These are phyloP conservation scores for Tortrix viridana DNA, from an alignment of 2,888 invertebrate genomes.

Conservation along the genomic window DNA sequence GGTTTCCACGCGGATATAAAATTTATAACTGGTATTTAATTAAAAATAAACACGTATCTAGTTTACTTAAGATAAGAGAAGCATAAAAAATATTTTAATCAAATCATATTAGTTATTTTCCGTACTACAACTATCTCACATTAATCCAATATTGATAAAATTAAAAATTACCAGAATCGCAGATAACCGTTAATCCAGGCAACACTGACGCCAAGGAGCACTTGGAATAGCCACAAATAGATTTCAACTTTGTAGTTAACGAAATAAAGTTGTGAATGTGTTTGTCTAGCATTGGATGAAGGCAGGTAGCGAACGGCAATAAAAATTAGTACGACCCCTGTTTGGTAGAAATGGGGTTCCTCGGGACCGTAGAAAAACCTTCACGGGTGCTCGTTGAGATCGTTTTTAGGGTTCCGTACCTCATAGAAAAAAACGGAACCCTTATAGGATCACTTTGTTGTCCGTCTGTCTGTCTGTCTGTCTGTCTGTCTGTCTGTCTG, in stretches of 20 bases:
- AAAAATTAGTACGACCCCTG: slow-evolving; percentile 48
- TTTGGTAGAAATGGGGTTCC: slow-evolving; percentile 40
- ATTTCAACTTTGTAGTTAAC: not conserved
- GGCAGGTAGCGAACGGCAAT: slow-evolving; percentile 49
- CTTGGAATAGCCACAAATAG: not conserved
- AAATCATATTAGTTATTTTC: not conserved
- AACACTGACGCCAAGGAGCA: slow-evolving; percentile 41
- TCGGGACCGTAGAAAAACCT: slow-evolving; percentile 17
- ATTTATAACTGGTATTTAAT: no score
- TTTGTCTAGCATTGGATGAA: slow-evolving; percentile 33
- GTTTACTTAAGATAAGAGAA: not conserved
- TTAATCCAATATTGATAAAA: slow-evolving; percentile 25
- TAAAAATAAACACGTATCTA: no score
- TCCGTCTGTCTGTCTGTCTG: no score
- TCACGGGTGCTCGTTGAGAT: no score
- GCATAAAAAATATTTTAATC: not conserved
- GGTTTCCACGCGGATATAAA: no score
- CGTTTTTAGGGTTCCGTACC: no score
- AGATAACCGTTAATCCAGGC: slow-evolving; percentile 44
- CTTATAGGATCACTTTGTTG: no score
- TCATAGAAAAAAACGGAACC: no score
- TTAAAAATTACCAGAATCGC: slow-evolving; percentile 1
- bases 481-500: no score
- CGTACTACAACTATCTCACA: slow-evolving; percentile 10
- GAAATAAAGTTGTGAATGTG: not conserved